Conservation (phyloP, 2,113 vertebrate species). For the Pteropus alecto region DNA sequence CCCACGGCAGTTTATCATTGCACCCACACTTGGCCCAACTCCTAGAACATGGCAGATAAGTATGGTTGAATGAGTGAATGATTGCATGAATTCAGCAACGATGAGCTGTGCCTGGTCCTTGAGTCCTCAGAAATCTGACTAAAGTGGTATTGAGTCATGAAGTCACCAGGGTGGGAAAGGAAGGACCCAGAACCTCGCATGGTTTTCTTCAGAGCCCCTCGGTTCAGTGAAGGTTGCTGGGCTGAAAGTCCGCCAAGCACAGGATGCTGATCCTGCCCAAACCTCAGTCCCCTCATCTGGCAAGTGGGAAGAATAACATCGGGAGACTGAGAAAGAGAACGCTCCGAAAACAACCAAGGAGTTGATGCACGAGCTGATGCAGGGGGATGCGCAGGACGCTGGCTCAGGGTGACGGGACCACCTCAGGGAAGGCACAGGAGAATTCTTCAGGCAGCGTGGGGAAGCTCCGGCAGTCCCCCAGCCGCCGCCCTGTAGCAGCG, state of each 20-base stretch:
- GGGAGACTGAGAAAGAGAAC: fast-evolving
- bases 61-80: background rate
- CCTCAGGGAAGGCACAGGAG: background rate
- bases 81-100: background rate
- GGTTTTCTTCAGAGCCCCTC: background rate
- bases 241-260: too few relatives aligned
- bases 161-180: background rate
- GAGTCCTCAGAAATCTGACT: background rate
- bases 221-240: too few relatives aligned
- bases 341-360: background rate
- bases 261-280: background rate
- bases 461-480: background rate
- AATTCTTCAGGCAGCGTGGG: fast-evolving
- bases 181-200: background rate
- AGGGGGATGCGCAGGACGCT: background rate
- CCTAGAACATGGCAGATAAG: background rate
- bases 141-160: background rate
- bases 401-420: fast-evolving
- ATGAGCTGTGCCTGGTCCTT: background rate
- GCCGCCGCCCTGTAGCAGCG: background rate
- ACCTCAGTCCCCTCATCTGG: background rate
- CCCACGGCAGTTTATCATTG: fast-evolving
- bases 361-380: fast-evolving
- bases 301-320: background rate
- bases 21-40: too few relatives aligned